These are phyloP conservation scores for Loris lydekkerianus DNA, from an alignment of 2,797 vertebrate genomes.

Conservation along the genomic window DNA sequence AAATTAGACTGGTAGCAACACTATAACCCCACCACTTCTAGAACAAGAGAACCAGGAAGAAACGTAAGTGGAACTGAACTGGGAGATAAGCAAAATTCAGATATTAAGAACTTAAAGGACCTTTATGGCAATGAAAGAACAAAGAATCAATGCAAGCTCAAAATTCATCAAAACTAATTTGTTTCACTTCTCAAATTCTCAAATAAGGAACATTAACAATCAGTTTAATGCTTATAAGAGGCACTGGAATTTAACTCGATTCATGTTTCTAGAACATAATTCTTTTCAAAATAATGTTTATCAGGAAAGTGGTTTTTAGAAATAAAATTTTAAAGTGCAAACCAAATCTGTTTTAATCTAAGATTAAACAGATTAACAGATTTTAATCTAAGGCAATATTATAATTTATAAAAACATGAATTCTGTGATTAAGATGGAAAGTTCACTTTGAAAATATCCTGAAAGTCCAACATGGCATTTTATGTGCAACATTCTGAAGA, in stretches of 20 bases:
- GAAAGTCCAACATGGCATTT: not conserved
- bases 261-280: slow-evolving; percentile 18
- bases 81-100: not conserved
- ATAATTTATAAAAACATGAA: slow-evolving; percentile 44
- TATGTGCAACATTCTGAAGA: slow-evolving; percentile 4
- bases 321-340: slow-evolving; percentile 16
- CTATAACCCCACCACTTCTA: not conserved
- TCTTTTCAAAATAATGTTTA: slow-evolving; percentile 17
- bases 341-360: not conserved
- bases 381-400: not conserved
- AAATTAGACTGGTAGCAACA: not conserved
- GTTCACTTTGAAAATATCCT: slow-evolving; percentile 35
- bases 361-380: not conserved
- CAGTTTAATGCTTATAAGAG: not conserved
- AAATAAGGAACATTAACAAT: not conserved
- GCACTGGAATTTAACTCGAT: not conserved
- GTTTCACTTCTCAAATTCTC: slow-evolving; percentile 54
- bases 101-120: not conserved
- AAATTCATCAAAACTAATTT: slow-evolving; percentile 38
- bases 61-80: not conserved
- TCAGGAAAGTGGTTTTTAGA: slow-evolving; percentile 55
- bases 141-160: not conserved
- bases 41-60: not conserved
- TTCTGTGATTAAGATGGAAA: slow-evolving; percentile 60
- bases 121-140: not conserved